A percentile compares a stretch with the other conserved stretches of the same genome.
These are phyloP conservation scores for Aegithalos caudatus DNA, from an alignment of 2,113 vertebrate species.

Conservation along the genomic window DNA sequence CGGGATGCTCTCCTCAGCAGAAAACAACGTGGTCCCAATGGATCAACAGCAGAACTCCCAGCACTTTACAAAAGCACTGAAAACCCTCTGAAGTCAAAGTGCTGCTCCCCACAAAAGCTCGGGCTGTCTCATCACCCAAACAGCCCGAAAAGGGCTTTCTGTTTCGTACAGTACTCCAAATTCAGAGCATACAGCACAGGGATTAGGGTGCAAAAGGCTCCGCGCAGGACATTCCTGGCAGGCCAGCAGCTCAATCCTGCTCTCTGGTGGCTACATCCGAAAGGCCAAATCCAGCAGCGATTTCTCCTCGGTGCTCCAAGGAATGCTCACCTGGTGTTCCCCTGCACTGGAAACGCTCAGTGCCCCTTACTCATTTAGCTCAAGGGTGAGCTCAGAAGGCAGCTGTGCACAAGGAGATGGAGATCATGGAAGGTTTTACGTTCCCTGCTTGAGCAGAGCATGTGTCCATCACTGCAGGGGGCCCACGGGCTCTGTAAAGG, in stretches of 20 bases:
- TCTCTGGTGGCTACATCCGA: conserved; percentile 17
- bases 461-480: accelerated
- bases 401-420: background rate
- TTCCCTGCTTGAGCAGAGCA: background rate
- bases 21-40: accelerated
- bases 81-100: background rate
- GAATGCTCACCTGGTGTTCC: background rate
- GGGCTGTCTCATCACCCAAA: background rate
- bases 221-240: accelerated
- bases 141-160: background rate
- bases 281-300: background rate
- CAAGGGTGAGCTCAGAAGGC: background rate
- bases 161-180: accelerated
- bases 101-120: background rate
- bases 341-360: background rate
- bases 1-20: background rate
- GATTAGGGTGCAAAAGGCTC: accelerated
- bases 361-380: background rate
- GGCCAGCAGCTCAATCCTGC: conserved; percentile 35
- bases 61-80: background rate
- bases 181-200: accelerated
- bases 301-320: accelerated
- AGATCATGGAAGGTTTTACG: background rate
- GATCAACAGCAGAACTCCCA: background rate
- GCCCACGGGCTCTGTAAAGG: accelerated